Conservation (phyloP, 2,113 vertebrate genomes). For the Peucedramus taeniatus region DNA sequence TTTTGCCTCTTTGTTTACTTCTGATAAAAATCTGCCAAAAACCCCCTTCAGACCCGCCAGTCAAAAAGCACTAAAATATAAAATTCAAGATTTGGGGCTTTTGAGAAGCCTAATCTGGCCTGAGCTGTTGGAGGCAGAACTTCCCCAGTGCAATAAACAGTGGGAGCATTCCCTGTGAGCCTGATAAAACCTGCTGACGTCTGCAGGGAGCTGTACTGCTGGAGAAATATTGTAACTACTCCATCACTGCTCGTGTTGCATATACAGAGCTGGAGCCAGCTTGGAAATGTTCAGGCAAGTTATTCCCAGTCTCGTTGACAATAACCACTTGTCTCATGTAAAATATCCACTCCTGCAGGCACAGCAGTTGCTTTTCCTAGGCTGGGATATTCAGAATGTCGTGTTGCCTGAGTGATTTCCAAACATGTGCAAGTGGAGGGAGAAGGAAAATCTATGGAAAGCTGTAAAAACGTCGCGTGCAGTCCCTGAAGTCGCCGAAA, state of each 20-base stretch:
- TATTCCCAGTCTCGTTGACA: background rate
- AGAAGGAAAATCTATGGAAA: background rate
- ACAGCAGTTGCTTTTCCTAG: background rate
- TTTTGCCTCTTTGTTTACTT: background rate
- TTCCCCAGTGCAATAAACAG: background rate
- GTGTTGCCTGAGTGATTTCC: background rate
- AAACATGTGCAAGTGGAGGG: background rate
- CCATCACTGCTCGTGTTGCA: background rate
- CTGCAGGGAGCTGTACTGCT: slow-evolving; percentile 8
- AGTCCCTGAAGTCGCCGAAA: background rate
- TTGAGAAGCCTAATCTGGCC: background rate
- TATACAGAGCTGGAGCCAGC: background rate
- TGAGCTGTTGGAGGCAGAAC: background rate
- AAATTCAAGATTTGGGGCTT: background rate
- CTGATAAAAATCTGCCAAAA: background rate
- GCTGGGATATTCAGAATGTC: background rate
- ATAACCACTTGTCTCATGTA: slow-evolving; percentile 9
- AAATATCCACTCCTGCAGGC: background rate
- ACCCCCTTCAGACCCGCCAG: background rate
- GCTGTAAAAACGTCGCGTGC: background rate
- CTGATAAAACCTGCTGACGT: slow-evolving; percentile 1
- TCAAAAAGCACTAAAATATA: background rate
- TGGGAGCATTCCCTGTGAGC: background rate
- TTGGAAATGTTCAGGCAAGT: background rate
- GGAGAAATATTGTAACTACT: background rate